Evolutionary conservation across 2,888 invertebrate species (phyloP), one percentile per base, ranked within the genome.

Genomic region (Athalia rosae): DNA sequence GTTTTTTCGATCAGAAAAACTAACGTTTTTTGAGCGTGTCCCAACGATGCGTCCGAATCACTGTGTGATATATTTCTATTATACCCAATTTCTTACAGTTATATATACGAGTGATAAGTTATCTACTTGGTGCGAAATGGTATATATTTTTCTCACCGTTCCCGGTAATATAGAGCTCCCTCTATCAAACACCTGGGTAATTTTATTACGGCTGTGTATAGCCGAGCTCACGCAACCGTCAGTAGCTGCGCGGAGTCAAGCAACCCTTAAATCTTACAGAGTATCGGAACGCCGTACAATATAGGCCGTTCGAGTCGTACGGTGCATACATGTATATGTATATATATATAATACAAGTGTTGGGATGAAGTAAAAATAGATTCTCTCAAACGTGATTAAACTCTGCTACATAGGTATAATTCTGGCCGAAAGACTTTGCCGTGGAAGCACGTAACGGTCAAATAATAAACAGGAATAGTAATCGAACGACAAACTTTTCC

Each of bases 381-480:
- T 67, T 67, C 4, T 28, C 50, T 48, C 15, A 67, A 67, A 67
- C 67, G 67, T 67, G 67, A 50, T 53, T 28, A 41, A 53, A 53
- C 45, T 48, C 67, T 67, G 67, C 67, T 28, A 67, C 67, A 67
- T 50, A 41, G 15, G 1, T 7, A 47, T 41, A 28, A n/a, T 50
- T 11, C 8, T 50, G 6, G 9, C 9, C 15, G 47, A 7, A 6
- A 15, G 9, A 41, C 4, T 28, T 43, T 13, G 58, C 47, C 8
- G 47, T 53, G 58, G n/a, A 45, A 7, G 43, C 50, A 45, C 43
- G 5, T 45, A 45, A 13, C 7, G 45, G 58, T 67, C 13, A 48
- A 50, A n/a, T 48, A 50, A 28, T 71, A 71, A 71, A 71, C 71
- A 71, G 71, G 71, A 71, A 71, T 58, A 64, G 71, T 43, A 58